A percentile compares a stretch with the other conserved stretches of the same genome.
Conservation (phyloP, 2,797 vertebrate species). For the Orestias chungarensis region DNA sequence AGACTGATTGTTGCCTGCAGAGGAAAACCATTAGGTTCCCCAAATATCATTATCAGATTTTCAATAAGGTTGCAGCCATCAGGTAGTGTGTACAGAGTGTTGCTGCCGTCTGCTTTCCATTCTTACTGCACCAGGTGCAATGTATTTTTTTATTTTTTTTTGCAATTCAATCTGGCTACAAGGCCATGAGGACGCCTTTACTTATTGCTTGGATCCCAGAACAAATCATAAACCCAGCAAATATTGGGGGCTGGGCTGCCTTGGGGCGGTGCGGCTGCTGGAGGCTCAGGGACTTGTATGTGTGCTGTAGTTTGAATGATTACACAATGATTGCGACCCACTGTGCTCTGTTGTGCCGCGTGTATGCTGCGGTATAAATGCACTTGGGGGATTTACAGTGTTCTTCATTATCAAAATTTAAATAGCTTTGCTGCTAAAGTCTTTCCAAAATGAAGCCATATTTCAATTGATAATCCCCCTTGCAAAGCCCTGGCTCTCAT, state of each 20-base stretch:
- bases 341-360: constrained; percentile 54
- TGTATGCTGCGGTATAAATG: constrained; percentile 45
- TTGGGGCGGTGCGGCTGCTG: constrained; percentile 44
- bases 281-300: constrained; percentile 48
- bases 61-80: constrained; percentile 70
- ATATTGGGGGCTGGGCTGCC: constrained; percentile 56
- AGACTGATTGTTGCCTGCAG: constrained; percentile 70
- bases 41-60: constrained; percentile 74
- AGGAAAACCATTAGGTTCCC: constrained; percentile 67
- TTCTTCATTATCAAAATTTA: constrained; percentile 73
- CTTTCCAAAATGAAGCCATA: constrained; percentile 68
- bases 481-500: constrained; percentile 50
- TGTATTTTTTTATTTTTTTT: constrained; percentile 56
- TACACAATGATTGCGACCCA: constrained; percentile 69
- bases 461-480: constrained; percentile 63
- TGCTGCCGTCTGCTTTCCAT: constrained; percentile 29
- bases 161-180: constrained; percentile 71
- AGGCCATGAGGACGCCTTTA: constrained; percentile 66
- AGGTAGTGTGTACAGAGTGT: constrained; percentile 52
- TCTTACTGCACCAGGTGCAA: constrained; percentile 67
- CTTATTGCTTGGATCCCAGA: constrained; percentile 71
- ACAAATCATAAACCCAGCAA: constrained; percentile 68
- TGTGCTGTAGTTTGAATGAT: constrained; percentile 70
- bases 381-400: constrained; percentile 65
- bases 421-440: constrained; percentile 74